These are phyloP conservation scores for Oeneis ivallda DNA, from an alignment of 2,888 invertebrate genomes.

Conservation along the genomic window DNA sequence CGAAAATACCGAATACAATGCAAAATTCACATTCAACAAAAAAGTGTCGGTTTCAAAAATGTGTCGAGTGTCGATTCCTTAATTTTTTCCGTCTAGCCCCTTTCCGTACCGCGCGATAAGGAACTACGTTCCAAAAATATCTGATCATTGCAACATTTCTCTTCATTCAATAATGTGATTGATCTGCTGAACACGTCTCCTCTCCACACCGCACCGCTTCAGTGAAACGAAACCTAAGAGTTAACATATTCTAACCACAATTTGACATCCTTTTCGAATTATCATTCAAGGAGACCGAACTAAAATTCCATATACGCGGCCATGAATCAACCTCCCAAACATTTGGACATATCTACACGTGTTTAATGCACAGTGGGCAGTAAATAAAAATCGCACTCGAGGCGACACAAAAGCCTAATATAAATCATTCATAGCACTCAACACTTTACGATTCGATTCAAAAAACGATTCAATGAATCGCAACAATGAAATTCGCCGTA, in stretches of 20 bases:
- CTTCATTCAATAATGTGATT: too few relatives aligned
- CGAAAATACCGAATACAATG: too few relatives aligned
- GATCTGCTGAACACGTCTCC: too few relatives aligned
- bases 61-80: too few relatives aligned
- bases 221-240: background rate
- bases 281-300: background rate
- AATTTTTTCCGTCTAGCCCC: too few relatives aligned
- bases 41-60: too few relatives aligned
- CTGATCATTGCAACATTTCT: too few relatives aligned
- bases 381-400: conserved; percentile 50
- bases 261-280: conserved; percentile 11
- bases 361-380: conserved; percentile 45
- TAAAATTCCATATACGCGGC: conserved; percentile 15
- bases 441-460: conserved; percentile 69
- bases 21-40: too few relatives aligned
- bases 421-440: conserved; percentile 75
- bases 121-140: too few relatives aligned
- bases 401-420: conserved; percentile 54
- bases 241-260: conserved; percentile 1
- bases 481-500: conserved; percentile 74
- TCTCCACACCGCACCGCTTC: too few relatives aligned
- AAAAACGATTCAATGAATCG: conserved; percentile 74
- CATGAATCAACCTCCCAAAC: conserved; percentile 57
- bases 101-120: too few relatives aligned
- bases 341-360: conserved; percentile 57